Percentiles rank a stretch among this genome's conserved stretches.
phyloP scores from a whole-genome alignment of 1,140 invertebrate genomes.

The Araneus ventricosus region DNA sequence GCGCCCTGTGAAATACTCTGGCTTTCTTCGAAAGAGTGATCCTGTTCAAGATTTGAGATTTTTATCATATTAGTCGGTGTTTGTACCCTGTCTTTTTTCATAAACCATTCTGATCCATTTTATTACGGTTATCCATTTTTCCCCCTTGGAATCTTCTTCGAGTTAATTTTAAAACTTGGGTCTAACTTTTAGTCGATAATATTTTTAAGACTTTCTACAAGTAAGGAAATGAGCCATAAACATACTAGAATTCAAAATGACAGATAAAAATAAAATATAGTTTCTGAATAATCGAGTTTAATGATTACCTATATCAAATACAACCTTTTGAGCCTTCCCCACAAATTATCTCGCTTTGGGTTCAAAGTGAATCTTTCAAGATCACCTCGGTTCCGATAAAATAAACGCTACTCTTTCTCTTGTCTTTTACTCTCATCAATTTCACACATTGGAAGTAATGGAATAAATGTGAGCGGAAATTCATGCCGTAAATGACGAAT shows the following conservation, averaged over 20 bases:
- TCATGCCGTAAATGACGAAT: conserved; percentile 50
- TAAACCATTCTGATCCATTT: too few relatives aligned
- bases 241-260: background rate
- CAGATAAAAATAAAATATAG: background rate
- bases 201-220: background rate
- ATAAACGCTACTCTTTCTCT: background rate
- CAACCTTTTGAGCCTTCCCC: background rate
- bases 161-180: too few relatives aligned
- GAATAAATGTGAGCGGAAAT: background rate
- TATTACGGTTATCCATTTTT: too few relatives aligned
- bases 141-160: too few relatives aligned
- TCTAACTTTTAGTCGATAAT: too few relatives aligned
- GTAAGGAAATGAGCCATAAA: background rate
- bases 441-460: conserved; percentile 20
- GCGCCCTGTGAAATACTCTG: too few relatives aligned
- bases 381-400: background rate
- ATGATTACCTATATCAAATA: background rate
- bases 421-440: conserved; percentile 16
- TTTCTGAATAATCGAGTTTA: background rate
- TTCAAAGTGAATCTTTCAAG: background rate
- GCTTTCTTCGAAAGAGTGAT: too few relatives aligned
- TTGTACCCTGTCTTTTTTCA: too few relatives aligned
- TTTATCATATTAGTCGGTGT: too few relatives aligned
- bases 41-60: too few relatives aligned
- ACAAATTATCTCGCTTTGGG: background rate